These are phyloP conservation scores for Campylorhamphus procurvoides DNA, from an alignment of 2,113 vertebrate species.

Conservation along the genomic window DNA sequence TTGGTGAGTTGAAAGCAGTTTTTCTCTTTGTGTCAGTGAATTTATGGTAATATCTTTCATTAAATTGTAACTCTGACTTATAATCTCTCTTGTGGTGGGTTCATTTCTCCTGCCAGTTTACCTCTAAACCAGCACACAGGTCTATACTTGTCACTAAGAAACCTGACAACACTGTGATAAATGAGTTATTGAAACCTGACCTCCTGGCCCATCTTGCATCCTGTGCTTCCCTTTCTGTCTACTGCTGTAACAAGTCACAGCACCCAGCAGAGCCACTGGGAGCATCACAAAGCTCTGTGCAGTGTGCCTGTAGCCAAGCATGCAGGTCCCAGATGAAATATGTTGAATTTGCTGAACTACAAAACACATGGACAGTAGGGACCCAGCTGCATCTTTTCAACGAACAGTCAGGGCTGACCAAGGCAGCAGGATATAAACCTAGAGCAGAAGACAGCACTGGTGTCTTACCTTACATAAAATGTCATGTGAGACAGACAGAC, in stretches of 20 bases:
- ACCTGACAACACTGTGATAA: neutral
- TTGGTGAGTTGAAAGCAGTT: too few species aligned
- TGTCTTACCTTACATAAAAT: neutral
- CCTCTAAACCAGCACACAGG: too few species aligned
- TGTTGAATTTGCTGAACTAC: neutral
- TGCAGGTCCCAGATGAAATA: neutral
- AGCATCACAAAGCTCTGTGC: neutral
- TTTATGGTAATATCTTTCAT: too few species aligned
- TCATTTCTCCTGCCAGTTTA: too few species aligned
- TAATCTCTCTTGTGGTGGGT: too few species aligned
- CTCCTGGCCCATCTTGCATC: neutral
- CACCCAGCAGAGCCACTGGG: neutral
- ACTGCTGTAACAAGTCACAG: neutral
- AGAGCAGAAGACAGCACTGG: accelerated
- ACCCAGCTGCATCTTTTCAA: neutral
- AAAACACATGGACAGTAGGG: neutral
- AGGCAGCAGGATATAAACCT: neutral
- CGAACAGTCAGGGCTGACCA: neutral
- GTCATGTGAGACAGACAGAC: neutral
- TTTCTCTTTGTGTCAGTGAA: too few species aligned
- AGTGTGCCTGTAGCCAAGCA: neutral
- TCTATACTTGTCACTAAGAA: neutral
- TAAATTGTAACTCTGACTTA: too few species aligned
- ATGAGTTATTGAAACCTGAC: neutral
- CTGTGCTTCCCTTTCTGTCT: neutral